A percentile compares a stretch with the other conserved stretches of the same genome.
Conservation (phyloP, 1,140 invertebrate genomes). For the Lycorma delicatula region DNA sequence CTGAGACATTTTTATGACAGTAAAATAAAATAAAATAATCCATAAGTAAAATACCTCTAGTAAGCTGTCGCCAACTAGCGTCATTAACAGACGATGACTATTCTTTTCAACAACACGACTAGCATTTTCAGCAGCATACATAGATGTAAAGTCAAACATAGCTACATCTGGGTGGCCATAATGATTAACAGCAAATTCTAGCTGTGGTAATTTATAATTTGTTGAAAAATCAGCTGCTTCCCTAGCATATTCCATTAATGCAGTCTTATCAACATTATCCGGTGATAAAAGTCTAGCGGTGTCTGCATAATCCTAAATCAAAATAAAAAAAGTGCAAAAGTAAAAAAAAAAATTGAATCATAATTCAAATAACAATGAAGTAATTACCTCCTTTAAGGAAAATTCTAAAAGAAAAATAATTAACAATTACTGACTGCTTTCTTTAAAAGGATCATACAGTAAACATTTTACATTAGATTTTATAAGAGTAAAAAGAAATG, state of each 20-base stretch:
- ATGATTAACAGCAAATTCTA: conserved; percentile 97
- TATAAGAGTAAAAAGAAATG: too few relatives aligned
- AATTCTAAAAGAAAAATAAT: too few relatives aligned
- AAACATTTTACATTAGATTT: too few relatives aligned
- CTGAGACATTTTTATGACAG: too few relatives aligned
- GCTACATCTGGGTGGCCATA: conserved; percentile 96
- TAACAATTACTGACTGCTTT: too few relatives aligned
- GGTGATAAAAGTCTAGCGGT: conserved; percentile 75
- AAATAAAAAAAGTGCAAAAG: too few relatives aligned
- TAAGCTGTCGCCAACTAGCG: conserved; percentile 91
- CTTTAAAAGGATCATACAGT: too few relatives aligned
- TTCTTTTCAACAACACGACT: conserved; percentile 68
- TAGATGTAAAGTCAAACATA: conserved; percentile 99
- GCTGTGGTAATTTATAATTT: conserved; percentile 74
- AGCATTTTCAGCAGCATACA: conserved; percentile 96
- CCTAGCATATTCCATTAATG: conserved; percentile 82
- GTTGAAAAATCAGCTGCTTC: conserved; percentile 97
- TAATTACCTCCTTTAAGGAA: too few relatives aligned
- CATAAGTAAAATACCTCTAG: conserved; percentile 80
- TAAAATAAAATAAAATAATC: too few relatives aligned
- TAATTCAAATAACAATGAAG: too few relatives aligned
- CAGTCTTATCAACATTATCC: conserved; percentile 86
- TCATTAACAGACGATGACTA: conserved; percentile 72
- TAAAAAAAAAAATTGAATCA: too few relatives aligned
- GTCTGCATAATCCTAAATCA: conserved; percentile 78